Evolutionary conservation across 2,113 vertebrate genomes (phyloP), one percentile per base, ranked within the genome.

Genomic region (Austrofundulus limnaeus): DNA sequence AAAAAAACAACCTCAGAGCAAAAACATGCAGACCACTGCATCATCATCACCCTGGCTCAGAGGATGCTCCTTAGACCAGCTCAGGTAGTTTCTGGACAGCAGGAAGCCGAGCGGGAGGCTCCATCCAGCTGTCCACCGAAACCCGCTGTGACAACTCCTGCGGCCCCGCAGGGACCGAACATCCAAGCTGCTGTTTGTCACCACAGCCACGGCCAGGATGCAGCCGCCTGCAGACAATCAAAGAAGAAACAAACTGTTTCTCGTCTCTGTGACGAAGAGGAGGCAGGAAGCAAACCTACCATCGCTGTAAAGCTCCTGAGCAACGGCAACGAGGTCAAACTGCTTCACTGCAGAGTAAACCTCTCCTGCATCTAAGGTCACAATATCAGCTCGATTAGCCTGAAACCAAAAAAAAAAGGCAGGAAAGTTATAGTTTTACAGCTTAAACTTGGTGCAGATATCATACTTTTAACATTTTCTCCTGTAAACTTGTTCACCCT

Each of bases 291-390:
- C 61, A 17, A 65, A 77, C 71, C 51, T 75, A 96, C 95, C 95
- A 52, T 94, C 91, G 23, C 75, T 81, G 85, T 96, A 94, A 46
- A 93, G 86, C 86, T 96, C 95, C 73, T 95, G 96, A 75, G 94
- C 95, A 16, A 94, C 83, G 39, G 82, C 85, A n/a, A 90, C 80
- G 23, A 96, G 91, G 51, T 92, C 93, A 5, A 94, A 95, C 9
- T 94, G 89, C 80, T 93, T 95, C 15, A 95, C 89, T n/a, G 94
- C 94, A 47, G 95, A 94, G 58, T 96, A 97, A 58, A 94, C 90
- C 56, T 95, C 94, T 75, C 95, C 94, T 46, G 95, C 93, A 83
- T 97, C 94, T 75, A 96, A 78, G 2, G 93, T 93, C 61, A 89
- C 93, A 2, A 93, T 86, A 69, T 96, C 95, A 47, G 94, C 95